phyloP scores from a whole-genome alignment of 2,888 invertebrate genomes.

The Pollenia amentaria region DNA sequence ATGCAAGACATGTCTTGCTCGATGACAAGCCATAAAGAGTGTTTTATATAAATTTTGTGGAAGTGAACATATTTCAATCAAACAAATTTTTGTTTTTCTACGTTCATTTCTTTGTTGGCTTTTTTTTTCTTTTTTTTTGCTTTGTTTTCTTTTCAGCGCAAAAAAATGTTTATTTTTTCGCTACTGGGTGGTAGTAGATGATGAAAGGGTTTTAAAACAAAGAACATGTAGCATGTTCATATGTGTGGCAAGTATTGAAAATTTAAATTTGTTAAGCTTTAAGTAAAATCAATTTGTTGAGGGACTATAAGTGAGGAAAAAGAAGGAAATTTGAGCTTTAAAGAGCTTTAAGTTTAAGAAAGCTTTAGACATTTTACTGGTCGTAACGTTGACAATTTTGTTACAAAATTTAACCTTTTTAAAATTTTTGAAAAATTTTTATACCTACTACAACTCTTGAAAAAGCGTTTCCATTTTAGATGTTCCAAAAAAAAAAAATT shows the following conservation, averaged over 20 bases:
- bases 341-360: no score
- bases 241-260: slow-evolving; percentile 24
- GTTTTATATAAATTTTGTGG: slow-evolving; percentile 43
- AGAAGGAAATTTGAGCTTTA: no score
- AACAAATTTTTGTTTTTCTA: slow-evolving; percentile 34
- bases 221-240: background rate
- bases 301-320: no score
- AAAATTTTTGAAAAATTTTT: no score
- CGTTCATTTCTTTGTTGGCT: background rate
- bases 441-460: no score
- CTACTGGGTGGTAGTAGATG: background rate
- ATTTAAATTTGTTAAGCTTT: background rate
- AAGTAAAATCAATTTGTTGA: no score
- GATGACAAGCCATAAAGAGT: slow-evolving; percentile 64
- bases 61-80: slow-evolving; percentile 70
- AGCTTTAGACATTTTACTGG: no score
- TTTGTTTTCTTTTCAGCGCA: background rate
- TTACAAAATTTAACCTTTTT: no score
- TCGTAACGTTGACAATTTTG: no score
- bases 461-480: no score
- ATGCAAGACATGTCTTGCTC: slow-evolving; percentile 69
- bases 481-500: no score
- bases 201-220: slow-evolving; percentile 16
- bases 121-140: slow-evolving; percentile 20
- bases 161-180: slow-evolving; percentile 41